Evolutionary conservation across 2,888 invertebrate species (phyloP).

Genomic region (Lasioglossum vierecki): DNA sequence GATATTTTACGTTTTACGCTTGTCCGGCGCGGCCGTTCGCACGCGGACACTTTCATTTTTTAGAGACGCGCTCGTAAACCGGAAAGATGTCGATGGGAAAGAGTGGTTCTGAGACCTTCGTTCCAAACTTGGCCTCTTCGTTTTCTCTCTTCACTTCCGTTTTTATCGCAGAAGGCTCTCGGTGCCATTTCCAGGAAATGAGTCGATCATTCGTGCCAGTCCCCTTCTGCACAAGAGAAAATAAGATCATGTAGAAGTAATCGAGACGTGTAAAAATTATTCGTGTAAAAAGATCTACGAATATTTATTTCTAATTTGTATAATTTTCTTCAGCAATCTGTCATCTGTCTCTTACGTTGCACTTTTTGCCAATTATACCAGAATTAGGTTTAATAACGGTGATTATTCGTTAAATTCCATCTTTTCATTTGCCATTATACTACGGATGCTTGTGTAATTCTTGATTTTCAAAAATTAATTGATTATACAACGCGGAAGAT

Average conservation of each 20-base stretch:
- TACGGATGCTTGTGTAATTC: background rate
- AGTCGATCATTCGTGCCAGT: background rate
- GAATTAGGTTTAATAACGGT: background rate
- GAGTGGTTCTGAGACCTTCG: background rate
- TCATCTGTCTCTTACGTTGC: background rate
- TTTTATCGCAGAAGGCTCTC: background rate
- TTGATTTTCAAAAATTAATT: background rate
- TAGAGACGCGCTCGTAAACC: slow-evolving; percentile 59
- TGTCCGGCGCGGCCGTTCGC: slow-evolving; percentile 33
- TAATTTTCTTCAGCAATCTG: background rate
- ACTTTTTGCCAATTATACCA: background rate
- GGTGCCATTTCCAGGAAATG: background rate
- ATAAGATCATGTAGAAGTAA: background rate
- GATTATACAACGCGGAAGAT: background rate
- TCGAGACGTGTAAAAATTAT: background rate
- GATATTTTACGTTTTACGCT: slow-evolving; percentile 45
- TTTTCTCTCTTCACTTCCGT: background rate
- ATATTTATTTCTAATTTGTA: background rate
- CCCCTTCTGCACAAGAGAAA: background rate
- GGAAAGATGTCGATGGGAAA: slow-evolving; percentile 8
- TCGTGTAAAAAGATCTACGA: background rate
- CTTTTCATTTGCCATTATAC: background rate
- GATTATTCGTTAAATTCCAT: background rate
- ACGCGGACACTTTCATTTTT: slow-evolving; percentile 70
- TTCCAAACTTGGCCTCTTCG: background rate